A percentile compares a stretch with the other conserved stretches of the same genome.
phyloP scores from a whole-genome alignment of 37 sponge, comb jelly and placozoan genomes.

The Cliona cf. orientalis region DNA sequence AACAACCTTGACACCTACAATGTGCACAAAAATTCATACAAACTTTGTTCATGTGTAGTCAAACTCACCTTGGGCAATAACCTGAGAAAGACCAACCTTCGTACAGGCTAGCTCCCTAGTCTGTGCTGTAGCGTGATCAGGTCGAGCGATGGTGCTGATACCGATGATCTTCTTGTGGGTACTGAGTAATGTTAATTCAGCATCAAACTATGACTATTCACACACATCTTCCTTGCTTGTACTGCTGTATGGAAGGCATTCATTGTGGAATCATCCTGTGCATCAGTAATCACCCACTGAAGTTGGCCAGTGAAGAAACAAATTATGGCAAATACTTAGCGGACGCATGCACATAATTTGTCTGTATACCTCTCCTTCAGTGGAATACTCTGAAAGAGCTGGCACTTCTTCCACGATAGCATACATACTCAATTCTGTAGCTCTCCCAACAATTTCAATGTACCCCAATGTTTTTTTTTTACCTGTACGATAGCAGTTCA shows the following conservation, averaged over 20 bases:
- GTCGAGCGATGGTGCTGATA: neutral
- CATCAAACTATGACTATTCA: neutral
- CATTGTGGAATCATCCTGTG: neutral
- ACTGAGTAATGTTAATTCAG: neutral
- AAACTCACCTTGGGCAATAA: slow-evolving; percentile 10
- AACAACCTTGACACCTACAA: neutral
- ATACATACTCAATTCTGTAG: neutral
- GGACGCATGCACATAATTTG: neutral
- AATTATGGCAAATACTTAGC: neutral
- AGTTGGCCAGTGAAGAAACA: too few species aligned
- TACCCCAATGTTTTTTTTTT: too few species aligned
- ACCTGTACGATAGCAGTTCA: too few species aligned
- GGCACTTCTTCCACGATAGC: neutral
- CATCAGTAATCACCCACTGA: slow-evolving; percentile 27
- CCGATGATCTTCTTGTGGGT: slow-evolving; percentile 10
- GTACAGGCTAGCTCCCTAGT: slow-evolving; percentile 30
- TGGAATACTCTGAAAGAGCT: slow-evolving; percentile 4
- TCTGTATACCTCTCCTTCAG: slow-evolving; percentile 34
- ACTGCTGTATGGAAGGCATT: slow-evolving; percentile 18
- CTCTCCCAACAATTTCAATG: neutral
- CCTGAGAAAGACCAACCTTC: slow-evolving; percentile 8
- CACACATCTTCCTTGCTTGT: neutral
- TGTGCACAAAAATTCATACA: neutral
- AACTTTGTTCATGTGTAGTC: neutral
- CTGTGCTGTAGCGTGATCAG: slow-evolving; percentile 16